Conservation (phyloP, 2,113 vertebrate species). For the Triplophysa dalaica region DNA sequence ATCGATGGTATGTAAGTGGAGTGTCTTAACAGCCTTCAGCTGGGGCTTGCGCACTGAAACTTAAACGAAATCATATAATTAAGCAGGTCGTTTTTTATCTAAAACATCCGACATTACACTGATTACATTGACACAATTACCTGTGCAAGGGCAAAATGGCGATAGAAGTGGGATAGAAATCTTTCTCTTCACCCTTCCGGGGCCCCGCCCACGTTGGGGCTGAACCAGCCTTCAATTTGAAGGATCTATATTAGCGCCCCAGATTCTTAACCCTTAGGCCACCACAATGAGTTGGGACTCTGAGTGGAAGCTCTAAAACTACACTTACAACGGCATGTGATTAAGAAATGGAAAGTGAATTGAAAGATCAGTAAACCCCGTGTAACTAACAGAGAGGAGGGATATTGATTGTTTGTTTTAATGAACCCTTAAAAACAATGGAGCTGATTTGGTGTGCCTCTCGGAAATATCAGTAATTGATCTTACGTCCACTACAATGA, state of each 20-base stretch:
- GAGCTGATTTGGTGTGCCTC: neutral
- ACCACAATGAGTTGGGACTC: neutral
- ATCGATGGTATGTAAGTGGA: neutral
- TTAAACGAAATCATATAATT: neutral
- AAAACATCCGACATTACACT: neutral
- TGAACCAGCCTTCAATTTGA: neutral
- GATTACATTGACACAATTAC: neutral
- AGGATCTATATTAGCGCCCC: neutral
- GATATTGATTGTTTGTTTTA: slow-evolving; percentile 24
- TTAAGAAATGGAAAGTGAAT: slow-evolving; percentile 34
- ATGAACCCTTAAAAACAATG: neutral
- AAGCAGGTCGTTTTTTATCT: neutral
- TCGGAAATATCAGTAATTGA: neutral
- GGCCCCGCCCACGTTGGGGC: neutral
- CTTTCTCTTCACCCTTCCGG: neutral
- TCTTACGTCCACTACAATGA: neutral
- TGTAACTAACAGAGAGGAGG: neutral
- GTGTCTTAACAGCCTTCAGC: too few relatives aligned
- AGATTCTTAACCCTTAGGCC: slow-evolving; percentile 2
- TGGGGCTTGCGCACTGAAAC: neutral
- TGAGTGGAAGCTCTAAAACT: neutral
- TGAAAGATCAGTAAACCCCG: slow-evolving; percentile 21
- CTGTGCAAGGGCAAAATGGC: neutral
- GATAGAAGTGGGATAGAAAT: neutral
- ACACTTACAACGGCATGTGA: slow-evolving; percentile 17